phyloP scores from a whole-genome alignment of 1,140 invertebrate species.

The Phymorhynchus buccinoides region DNA sequence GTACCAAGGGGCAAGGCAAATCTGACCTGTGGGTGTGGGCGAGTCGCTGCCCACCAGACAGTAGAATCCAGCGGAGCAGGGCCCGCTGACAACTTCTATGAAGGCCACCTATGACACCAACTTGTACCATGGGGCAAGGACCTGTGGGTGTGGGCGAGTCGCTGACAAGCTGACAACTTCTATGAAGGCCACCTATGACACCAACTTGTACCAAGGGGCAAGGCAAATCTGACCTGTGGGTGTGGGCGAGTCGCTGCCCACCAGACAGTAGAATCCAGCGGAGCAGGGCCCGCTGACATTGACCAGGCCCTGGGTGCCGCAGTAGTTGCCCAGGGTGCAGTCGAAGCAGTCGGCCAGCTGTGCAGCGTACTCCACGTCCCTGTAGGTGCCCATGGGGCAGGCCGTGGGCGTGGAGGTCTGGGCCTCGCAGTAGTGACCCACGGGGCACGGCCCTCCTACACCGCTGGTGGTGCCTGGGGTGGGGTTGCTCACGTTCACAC shows the following conservation, averaged over 20 bases:
- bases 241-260: constrained; percentile 60
- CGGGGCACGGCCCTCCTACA: constrained; percentile 67
- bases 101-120: too few species aligned
- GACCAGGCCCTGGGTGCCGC: constrained; percentile 57
- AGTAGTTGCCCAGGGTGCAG: constrained; percentile 67
- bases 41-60: too few species aligned
- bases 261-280: constrained; percentile 65
- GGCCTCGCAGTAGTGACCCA: constrained; percentile 64
- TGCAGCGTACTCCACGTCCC: constrained; percentile 53
- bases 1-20: too few species aligned
- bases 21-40: too few species aligned
- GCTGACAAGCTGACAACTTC: too few species aligned
- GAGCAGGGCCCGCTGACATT: constrained; percentile 61
- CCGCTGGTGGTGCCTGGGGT: constrained; percentile 62
- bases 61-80: too few species aligned
- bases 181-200: too few species aligned
- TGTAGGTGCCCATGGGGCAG: constrained; percentile 67
- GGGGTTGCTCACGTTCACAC: constrained; percentile 65
- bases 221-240: constrained; percentile 59
- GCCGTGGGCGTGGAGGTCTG: constrained; percentile 64
- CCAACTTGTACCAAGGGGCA: too few species aligned
- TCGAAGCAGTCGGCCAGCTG: constrained; percentile 55
- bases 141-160: too few species aligned
- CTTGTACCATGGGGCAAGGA: too few species aligned
- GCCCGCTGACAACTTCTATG: too few species aligned